Conservation (phyloP, 1,140 invertebrate species). For the Diorhabda elongata region DNA sequence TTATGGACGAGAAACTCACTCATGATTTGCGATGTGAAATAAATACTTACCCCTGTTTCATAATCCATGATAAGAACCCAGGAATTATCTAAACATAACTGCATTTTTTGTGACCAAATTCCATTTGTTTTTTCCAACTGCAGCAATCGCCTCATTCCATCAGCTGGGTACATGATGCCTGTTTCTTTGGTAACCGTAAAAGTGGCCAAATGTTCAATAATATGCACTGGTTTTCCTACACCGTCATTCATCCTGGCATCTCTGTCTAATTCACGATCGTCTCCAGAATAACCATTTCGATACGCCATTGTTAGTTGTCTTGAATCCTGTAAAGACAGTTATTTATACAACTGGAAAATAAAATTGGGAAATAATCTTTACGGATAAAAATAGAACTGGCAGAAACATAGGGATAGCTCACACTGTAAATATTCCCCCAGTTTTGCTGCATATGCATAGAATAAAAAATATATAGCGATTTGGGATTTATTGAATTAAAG, state of each 20-base stretch:
- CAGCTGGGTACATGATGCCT: slow-evolving; percentile 81
- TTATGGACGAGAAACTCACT: too few species aligned
- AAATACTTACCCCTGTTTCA: slow-evolving; percentile 81
- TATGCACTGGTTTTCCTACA: slow-evolving; percentile 68
- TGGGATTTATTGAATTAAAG: too few species aligned
- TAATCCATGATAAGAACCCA: slow-evolving; percentile 95
- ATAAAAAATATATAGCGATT: too few species aligned
- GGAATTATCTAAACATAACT: slow-evolving; percentile 79
- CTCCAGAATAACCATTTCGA: slow-evolving; percentile 29
- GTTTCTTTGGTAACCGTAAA: slow-evolving; percentile 89
- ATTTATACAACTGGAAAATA: not conserved
- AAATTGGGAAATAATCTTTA: not conserved
- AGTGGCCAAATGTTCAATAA: slow-evolving; percentile 96
- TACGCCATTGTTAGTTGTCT: slow-evolving; percentile 24
- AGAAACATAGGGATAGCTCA: too few species aligned
- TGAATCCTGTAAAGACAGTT: not conserved
- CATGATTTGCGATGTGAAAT: too few species aligned
- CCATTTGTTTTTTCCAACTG: slow-evolving; percentile 96
- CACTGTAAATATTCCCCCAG: too few species aligned
- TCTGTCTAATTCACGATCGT: slow-evolving; percentile 26
- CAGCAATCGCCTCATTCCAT: slow-evolving; percentile 92
- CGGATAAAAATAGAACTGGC: not conserved
- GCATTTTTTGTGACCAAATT: slow-evolving; percentile 99
- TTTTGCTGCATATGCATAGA: too few species aligned
- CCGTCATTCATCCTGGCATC: slow-evolving; percentile 41